These are phyloP conservation scores for Caerostris extrusa DNA, from an alignment of 1,140 invertebrate genomes.

Conservation along the genomic window DNA sequence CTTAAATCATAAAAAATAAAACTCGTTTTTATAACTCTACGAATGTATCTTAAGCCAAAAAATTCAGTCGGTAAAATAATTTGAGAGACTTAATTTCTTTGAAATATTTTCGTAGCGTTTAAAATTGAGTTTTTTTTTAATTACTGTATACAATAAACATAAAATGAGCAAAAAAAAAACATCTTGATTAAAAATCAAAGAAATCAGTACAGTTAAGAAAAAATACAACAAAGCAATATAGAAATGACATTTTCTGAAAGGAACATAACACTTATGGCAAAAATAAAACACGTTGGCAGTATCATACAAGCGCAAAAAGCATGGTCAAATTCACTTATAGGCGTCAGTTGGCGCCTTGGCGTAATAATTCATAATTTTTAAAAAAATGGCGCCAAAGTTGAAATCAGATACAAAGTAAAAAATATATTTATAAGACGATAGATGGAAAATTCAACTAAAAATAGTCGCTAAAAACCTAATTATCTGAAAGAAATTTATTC, in stretches of 20 bases:
- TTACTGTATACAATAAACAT: neutral
- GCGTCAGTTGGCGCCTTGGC: neutral
- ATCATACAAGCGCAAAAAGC: conserved; percentile 42
- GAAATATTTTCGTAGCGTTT: neutral
- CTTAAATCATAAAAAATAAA: neutral
- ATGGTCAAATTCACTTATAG: neutral
- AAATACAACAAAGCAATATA: neutral
- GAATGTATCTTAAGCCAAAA: neutral
- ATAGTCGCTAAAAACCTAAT: neutral
- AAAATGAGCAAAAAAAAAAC: conserved; percentile 19
- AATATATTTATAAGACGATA: no score
- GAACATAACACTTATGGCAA: conserved; percentile 33
- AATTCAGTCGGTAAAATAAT: neutral
- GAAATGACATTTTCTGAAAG: neutral
- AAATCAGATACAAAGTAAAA: no score
- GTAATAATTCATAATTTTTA: neutral
- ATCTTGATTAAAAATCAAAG: conserved; percentile 4
- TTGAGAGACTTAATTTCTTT: no score
- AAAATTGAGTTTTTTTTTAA: neutral
- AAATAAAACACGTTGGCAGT: conserved; percentile 2
- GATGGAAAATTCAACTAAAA: neutral
- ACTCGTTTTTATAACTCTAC: neutral
- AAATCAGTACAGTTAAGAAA: neutral
- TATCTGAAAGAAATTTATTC: no score
- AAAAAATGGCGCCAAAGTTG: no score